Evolutionary conservation across 1,140 invertebrate genomes (phyloP).

Genomic region (Bombus cullumanus): DNA sequence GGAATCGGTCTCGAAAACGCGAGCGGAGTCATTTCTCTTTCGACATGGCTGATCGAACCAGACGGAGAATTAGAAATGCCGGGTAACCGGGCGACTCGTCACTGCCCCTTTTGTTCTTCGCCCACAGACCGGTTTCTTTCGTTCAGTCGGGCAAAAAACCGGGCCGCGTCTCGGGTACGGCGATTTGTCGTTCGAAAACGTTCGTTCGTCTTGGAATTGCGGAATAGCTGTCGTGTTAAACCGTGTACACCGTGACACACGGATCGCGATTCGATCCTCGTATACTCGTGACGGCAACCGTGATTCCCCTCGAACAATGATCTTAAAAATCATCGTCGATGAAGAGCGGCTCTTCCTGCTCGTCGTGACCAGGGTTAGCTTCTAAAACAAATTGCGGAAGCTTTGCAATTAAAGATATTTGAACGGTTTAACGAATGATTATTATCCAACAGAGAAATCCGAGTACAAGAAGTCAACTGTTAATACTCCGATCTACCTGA

Average conservation of each 20-base stretch:
- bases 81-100: constrained; percentile 8
- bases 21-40: constrained; percentile 56
- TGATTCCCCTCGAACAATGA: background rate
- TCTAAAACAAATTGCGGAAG: no score
- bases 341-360: no score
- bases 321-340: no score
- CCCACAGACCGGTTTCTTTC: constrained; percentile 41
- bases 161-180: background rate
- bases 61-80: constrained; percentile 59
- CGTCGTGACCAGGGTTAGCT: no score
- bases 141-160: constrained; percentile 30
- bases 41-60: constrained; percentile 40
- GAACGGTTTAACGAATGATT: no score
- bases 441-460: no score
- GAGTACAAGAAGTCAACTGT: no score
- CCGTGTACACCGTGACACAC: background rate
- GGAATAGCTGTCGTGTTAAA: background rate
- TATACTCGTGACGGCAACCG: background rate
- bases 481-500: background rate
- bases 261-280: no score
- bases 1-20: constrained; percentile 44
- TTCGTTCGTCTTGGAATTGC: background rate
- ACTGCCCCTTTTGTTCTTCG: constrained; percentile 47
- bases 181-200: constrained; percentile 26
- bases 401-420: no score